Evolutionary conservation across 2,797 vertebrate genomes (phyloP), one percentile per base, ranked within the genome.

Genomic region (Delichon dasypus): DNA sequence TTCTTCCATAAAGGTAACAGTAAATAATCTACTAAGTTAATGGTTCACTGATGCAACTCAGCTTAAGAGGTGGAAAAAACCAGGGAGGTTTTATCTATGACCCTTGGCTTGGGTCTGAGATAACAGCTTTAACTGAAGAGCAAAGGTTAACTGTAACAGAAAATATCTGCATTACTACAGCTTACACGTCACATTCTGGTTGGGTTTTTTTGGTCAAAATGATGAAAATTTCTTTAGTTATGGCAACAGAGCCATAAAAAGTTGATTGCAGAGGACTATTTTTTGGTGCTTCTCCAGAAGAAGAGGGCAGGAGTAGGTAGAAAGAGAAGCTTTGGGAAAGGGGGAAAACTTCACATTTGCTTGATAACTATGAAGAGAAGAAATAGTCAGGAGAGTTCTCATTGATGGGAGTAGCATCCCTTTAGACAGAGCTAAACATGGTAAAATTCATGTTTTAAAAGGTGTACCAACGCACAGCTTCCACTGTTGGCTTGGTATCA

Each of bases 61-160:
- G 83, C 73, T 91, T 53, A 68, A 92, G 89, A 91, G 88, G 74
- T 38, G 50, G 86, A 90, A 96, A 93, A 92, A 93, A 93, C 1
- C 10, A 42, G 53, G 58, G 75, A 96, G 85, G 91, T 93, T 94
- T 97, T 96, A 96, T 95, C 95, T 96, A 5, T 96, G 94, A 96
- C 97, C 96, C 96, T 97, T 95, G 95, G 71, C 79, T 95, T 67
- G 68, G 78, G 95, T 95, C 90, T 94, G 91, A 92, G 93, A 96
- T 95, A 96, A 90, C 75, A 95, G 62, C 74, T 85, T 85, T 96
- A 96, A 96, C 95, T 71, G 89, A 93, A 93, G 95, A 96, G 83
- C 93, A 97, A 97, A 97, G 97, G 97, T 97, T 95, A 97, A 94
- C 91, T 82, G 71, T 95, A 94, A 93, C 53, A 96, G 79, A 94